Base-by-base conservation (phyloP, 1,140 invertebrate genomes). In the Antheraea mylitta region DNA sequence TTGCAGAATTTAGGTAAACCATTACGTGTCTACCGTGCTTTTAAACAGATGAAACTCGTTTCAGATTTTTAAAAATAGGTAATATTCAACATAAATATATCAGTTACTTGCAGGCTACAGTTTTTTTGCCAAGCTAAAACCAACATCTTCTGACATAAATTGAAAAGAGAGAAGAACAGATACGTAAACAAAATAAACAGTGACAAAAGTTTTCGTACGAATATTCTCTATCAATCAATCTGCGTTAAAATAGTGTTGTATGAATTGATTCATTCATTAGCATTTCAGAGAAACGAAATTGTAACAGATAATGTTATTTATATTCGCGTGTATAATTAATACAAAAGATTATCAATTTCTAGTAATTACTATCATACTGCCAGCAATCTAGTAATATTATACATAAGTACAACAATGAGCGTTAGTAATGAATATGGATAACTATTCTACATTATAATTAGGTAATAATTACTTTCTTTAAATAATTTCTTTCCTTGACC, bases 11-110 rank as follows among this genome's bases (percentile, higher is more conserved):
- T 80, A 75, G 75, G 72, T 76, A 78, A 76, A 71, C 72, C 75
- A 74, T 77, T 75, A 78, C 64, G 67, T 69, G 78, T 77, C 77
- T 76, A 69, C 71, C 73, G 67, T 71, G 68, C 71, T 80, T 81
- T 75, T 71, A 69, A 83, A 83, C 83, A 86, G 81, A 82, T 81
- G 81, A 72, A 78, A 71, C 65, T 77, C 70, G 76, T 75, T 77
- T 69, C 66, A 74, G 70, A 73, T 72, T 73, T 71, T 72, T 73
- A 71, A 72, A 73, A 71, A 73, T 76, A 76, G 69, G 67, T 66
- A 71, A 67, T 71, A 72, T 71, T 71, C 58, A 61, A 37, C 58
- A 61, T 68, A 73, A 70, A 70, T 73, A 70, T 67, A 45, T 65
- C 66, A 64, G n/a, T 42, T 16, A 58, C 38, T 62, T 19, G 66